Evolutionary conservation across 2,888 invertebrate species (phyloP).

Genomic region (Gisinianus flammeolus): DNA sequence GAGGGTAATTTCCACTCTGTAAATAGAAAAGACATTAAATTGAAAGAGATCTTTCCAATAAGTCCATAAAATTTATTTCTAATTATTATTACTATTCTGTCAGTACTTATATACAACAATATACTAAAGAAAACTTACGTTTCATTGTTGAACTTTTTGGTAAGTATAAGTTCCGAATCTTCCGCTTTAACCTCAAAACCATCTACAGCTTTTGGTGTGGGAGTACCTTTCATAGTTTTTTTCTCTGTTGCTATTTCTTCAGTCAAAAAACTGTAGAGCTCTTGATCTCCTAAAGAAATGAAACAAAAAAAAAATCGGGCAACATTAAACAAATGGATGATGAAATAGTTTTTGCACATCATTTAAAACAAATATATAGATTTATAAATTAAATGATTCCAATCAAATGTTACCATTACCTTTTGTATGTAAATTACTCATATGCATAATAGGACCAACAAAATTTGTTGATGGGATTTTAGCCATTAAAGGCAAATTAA

Average conservation of each 20-base stretch:
- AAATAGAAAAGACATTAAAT: conserved; percentile 53
- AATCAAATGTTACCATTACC: too few relatives aligned
- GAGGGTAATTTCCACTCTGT: conserved; percentile 77
- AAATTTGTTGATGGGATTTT: conserved; percentile 18
- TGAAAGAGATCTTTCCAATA: neutral
- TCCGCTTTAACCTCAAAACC: conserved; percentile 80
- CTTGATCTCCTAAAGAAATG: conserved; percentile 73
- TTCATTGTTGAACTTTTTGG: conserved; percentile 68
- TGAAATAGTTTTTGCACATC: too few relatives aligned
- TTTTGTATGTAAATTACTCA: conserved; percentile 40
- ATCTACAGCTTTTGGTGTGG: conserved; percentile 76
- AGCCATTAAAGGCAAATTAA: conserved; percentile 17
- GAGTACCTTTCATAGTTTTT: conserved; percentile 74
- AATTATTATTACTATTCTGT: too few relatives aligned
- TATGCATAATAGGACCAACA: conserved; percentile 26
- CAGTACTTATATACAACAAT: neutral
- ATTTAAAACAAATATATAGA: too few relatives aligned
- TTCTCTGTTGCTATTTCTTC: conserved; percentile 93
- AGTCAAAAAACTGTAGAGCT: conserved; percentile 86
- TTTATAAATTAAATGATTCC: too few relatives aligned
- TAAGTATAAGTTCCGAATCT: conserved; percentile 84
- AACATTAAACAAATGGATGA: too few relatives aligned
- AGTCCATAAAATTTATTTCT: too few relatives aligned
- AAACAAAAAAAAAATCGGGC: neutral
- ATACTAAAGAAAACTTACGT: conserved; percentile 62